A percentile compares a stretch with the other conserved stretches of the same genome.
These are phyloP conservation scores for Tanytarsus gracilentus DNA, from an alignment of 2,888 invertebrate species.

Conservation along the genomic window DNA sequence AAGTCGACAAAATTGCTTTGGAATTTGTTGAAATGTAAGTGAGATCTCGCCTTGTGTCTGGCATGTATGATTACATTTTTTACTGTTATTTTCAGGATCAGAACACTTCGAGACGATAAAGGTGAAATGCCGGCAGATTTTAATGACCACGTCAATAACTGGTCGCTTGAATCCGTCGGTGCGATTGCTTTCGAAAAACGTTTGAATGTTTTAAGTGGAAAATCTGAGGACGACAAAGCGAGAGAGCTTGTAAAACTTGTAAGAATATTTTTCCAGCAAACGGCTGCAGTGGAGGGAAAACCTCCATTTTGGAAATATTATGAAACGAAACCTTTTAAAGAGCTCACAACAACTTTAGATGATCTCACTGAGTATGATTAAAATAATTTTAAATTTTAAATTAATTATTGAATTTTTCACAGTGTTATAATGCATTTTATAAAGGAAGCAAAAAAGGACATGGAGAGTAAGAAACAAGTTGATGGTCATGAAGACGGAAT, in stretches of 20 bases:
- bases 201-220: slow-evolving; percentile 35
- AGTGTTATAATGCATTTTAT: slow-evolving; percentile 38
- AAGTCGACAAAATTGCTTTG: slow-evolving; percentile 43
- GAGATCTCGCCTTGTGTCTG: slow-evolving; percentile 35
- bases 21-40: slow-evolving; percentile 42
- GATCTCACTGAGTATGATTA: slow-evolving; percentile 39
- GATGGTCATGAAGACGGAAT: slow-evolving; percentile 41
- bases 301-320: slow-evolving; percentile 38
- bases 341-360: slow-evolving; percentile 39
- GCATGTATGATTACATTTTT: slow-evolving; percentile 32
- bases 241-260: not conserved
- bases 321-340: slow-evolving; percentile 37
- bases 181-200: slow-evolving; percentile 42
- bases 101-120: not conserved
- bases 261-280: slow-evolving; percentile 24
- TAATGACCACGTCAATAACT: slow-evolving; percentile 46
- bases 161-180: slow-evolving; percentile 50
- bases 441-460: slow-evolving; percentile 38
- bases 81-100: not conserved
- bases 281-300: slow-evolving; percentile 36
- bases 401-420: slow-evolving; percentile 29
- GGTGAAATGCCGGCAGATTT: slow-evolving; percentile 44
- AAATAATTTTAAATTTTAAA: not conserved
- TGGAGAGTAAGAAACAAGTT: slow-evolving; percentile 30
- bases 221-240: not conserved